These are phyloP conservation scores for Dascyllus trimaculatus DNA, from an alignment of 2,113 vertebrate genomes.

Conservation along the genomic window DNA sequence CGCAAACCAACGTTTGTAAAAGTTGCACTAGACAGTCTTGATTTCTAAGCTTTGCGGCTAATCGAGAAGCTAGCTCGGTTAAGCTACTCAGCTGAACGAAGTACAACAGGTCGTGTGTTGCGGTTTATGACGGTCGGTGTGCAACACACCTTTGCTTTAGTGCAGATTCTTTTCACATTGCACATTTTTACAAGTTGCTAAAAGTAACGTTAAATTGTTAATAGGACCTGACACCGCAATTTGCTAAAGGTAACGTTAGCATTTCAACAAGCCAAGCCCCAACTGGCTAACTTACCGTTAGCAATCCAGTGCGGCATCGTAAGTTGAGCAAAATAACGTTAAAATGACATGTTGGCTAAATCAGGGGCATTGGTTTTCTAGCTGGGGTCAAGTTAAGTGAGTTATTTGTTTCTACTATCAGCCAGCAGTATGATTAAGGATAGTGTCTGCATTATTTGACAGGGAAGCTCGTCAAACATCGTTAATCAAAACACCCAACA, in stretches of 20 bases:
- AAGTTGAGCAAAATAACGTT: background rate
- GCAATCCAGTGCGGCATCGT: conserved; percentile 37
- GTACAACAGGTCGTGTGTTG: background rate
- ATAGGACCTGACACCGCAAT: background rate
- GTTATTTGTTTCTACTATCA: background rate
- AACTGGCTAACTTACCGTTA: conserved; percentile 30
- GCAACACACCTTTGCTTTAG: background rate
- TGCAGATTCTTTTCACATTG: background rate
- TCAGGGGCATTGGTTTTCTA: accelerated
- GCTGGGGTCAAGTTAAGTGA: background rate
- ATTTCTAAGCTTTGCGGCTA: conserved; percentile 3
- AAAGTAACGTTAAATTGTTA: background rate
- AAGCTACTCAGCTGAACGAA: background rate
- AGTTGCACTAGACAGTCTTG: background rate
- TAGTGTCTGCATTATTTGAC: no score
- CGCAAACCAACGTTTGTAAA: background rate
- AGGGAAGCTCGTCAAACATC: conserved; percentile 13
- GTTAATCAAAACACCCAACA: conserved; percentile 51
- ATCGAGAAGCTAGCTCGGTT: conserved; percentile 11
- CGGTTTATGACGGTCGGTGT: background rate
- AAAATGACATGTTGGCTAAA: background rate
- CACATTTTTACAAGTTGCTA: background rate
- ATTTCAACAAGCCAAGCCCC: background rate
- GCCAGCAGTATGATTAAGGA: no score
- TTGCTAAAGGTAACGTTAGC: conserved; percentile 11